Evolutionary conservation across 2,797 vertebrate genomes (phyloP), one percentile per base, ranked within the genome.

Genomic region (Setipinna tenuifilis): DNA sequence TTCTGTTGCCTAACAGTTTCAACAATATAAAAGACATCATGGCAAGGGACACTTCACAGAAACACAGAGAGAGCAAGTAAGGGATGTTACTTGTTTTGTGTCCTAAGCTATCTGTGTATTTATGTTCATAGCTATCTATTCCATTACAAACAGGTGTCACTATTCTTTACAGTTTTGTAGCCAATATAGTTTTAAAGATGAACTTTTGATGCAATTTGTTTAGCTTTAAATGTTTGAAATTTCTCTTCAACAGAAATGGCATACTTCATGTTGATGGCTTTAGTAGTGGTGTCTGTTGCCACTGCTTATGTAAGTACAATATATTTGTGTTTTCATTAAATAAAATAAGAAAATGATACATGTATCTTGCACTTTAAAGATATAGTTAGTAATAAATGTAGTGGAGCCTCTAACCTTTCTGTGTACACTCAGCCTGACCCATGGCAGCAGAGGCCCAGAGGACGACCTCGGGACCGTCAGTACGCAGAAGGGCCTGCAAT

Each of bases 221-320:
- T 14, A 31, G 25, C 11, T 31, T 35, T 6, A 78, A 19, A 19
- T 19, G 0, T 78, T 14, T 9, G 44, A 12, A 44, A 10, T 78
- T 78, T 35, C 17, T 44, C 71, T 78, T 78, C 31, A 4, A 78
- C 71, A 78, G 71, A 78, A 41, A 78, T 78, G 71, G 71, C 71
- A 21, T 44, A 44, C 35, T 78, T 44, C 7, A 78, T 78, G 31
- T 21, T 78, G 71, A 31, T 78, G 35, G 71, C 35, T 44, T 41
- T 44, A 41, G 17, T 78, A 7, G 31, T 78, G 35, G 31, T 78
- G 35, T 78, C 71, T 41, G 1, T 31, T 21, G 71, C 21, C 17
- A 41, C 71, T 44, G 71, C 35, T 12, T 19, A 78, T 21, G 71
- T 78, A 78, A 78, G 71, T 78, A 19, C n/a, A n/a, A n/a, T n/a